Conservation (phyloP, 1,140 invertebrate species). For the Asobara japonica region DNA sequence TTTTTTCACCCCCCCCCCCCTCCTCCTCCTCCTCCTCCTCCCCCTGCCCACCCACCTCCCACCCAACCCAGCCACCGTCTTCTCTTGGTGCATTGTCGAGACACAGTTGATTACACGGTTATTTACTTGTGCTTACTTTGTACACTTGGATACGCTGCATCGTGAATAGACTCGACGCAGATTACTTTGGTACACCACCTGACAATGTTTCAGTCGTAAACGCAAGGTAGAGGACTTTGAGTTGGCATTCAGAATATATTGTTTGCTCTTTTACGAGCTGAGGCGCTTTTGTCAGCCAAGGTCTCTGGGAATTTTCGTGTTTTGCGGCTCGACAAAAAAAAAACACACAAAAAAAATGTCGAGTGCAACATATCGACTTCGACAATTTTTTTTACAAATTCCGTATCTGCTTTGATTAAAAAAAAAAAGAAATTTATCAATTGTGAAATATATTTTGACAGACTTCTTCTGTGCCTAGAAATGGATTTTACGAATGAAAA, state of each 20-base stretch:
- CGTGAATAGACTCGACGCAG: background rate
- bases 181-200: conserved; percentile 1
- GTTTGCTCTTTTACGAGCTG: conserved; percentile 1
- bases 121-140: conserved; percentile 15
- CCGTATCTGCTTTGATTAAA: no score
- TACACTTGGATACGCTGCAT: background rate
- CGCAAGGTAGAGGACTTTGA: background rate
- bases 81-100: background rate
- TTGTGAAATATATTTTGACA: no score
- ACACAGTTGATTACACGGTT: conserved; percentile 9
- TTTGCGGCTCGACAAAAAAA: background rate
- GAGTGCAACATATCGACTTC: no score
- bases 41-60: background rate
- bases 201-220: conserved; percentile 4
- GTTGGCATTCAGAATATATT: background rate
- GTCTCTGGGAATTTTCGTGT: background rate
- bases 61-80: no score
- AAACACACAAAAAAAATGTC: no score
- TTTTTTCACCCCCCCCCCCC: no score
- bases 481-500: no score
- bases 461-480: no score
- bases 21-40: background rate
- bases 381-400: no score
- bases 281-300: background rate
- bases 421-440: no score